A percentile compares a stretch with the other conserved stretches of the same genome.
Conservation (phyloP, 1,140 invertebrate species). For the Gonioctena quinquepunctata region DNA sequence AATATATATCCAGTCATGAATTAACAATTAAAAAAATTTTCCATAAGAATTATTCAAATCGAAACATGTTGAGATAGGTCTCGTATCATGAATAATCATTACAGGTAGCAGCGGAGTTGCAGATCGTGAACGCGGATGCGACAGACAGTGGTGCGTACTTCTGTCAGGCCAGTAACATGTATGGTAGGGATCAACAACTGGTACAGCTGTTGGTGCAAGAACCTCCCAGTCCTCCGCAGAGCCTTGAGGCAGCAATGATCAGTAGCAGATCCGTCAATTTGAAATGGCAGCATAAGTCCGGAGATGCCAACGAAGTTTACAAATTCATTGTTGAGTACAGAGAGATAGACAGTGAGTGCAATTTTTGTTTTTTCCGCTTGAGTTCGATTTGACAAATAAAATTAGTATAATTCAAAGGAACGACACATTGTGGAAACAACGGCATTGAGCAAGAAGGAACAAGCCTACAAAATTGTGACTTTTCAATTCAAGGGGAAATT, state of each 20-base stretch:
- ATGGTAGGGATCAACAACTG: conserved; percentile 80
- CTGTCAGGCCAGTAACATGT: conserved; percentile 80
- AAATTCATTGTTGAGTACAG: conserved; percentile 77
- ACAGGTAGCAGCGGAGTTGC: conserved; percentile 65
- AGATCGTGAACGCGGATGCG: conserved; percentile 72
- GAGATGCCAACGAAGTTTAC: conserved; percentile 70
- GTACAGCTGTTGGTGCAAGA: conserved; percentile 83
- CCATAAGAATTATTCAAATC: no score
- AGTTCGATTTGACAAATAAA: no score
- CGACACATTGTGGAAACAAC: no score
- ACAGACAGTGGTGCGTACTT: conserved; percentile 81
- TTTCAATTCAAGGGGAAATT: no score
- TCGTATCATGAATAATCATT: neutral
- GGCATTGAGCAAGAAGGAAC: no score
- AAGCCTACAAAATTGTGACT: no score
- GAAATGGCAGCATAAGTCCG: conserved; percentile 73
- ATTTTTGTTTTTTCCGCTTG: no score
- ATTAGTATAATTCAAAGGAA: no score
- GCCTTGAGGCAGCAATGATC: conserved; percentile 70
- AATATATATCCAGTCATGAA: no score
- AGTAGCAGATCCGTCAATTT: conserved; percentile 73
- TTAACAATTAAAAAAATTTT: no score
- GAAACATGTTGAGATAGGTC: no score
- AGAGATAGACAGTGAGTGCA: conserved; percentile 64
- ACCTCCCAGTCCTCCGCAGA: conserved; percentile 71